Percentiles rank a stretch among this genome's conserved stretches.
Conservation (phyloP, 2,888 invertebrate genomes). For the Leucophora obtusa region DNA sequence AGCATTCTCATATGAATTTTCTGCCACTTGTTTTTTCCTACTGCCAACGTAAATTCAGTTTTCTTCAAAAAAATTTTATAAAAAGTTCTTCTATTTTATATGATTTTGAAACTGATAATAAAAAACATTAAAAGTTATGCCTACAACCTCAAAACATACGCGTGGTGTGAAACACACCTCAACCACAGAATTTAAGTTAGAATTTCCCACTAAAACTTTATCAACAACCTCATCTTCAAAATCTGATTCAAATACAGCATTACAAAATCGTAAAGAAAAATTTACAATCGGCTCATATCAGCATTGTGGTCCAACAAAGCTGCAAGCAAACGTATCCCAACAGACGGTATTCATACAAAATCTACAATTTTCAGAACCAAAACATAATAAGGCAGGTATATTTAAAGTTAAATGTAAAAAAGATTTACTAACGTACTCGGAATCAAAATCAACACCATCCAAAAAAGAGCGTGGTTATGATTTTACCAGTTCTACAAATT, state of each 20-base stretch:
- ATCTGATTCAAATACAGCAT: background rate
- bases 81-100: no score
- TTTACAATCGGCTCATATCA: background rate
- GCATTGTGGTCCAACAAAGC: background rate
- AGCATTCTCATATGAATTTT: no score
- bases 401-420: constrained; percentile 23
- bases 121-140: background rate
- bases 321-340: background rate
- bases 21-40: no score
- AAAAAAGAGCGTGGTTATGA: constrained; percentile 64
- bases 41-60: no score
- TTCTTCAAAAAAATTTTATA: no score
- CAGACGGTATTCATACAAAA: constrained; percentile 67
- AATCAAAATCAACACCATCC: constrained; percentile 43
- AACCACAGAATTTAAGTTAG: background rate
- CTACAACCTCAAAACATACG: background rate
- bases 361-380: constrained; percentile 68
- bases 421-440: constrained; percentile 4
- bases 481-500: constrained; percentile 70
- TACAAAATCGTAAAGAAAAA: background rate
- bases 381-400: constrained; percentile 23
- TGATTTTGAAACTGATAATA: background rate
- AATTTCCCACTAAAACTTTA: background rate
- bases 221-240: no score
- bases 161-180: background rate